phyloP scores from a whole-genome alignment of 2,888 invertebrate genomes.

The Pseudococcus viburni region DNA sequence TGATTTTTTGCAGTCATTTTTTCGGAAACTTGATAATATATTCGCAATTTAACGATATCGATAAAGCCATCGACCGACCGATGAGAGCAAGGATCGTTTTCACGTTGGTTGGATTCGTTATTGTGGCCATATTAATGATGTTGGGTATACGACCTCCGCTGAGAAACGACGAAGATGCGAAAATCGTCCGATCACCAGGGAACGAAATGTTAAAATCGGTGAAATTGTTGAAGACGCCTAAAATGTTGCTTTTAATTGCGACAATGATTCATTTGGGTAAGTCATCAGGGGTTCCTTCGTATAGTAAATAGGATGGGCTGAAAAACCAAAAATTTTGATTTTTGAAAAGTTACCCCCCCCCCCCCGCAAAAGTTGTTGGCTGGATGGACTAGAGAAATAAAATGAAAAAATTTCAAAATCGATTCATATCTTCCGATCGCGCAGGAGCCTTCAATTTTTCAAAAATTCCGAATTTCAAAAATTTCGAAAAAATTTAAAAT shows the following conservation, averaged over 20 bases:
- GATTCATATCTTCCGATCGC: no score
- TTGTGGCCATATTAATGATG: conserved; percentile 56
- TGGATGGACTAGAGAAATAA: no score
- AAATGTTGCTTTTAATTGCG: not conserved
- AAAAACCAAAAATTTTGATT: no score
- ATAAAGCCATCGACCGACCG: conserved; percentile 22
- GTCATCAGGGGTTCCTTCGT: not conserved
- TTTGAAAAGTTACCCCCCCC: no score
- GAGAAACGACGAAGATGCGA: not conserved
- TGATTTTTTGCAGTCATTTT: conserved; percentile 35
- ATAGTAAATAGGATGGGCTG: no score
- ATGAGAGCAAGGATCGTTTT: conserved; percentile 38
- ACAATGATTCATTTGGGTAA: conserved; percentile 6
- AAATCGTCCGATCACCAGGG: not conserved
- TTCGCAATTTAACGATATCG: conserved; percentile 62
- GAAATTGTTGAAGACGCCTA: not conserved
- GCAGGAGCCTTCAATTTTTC: no score
- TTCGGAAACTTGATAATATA: conserved; percentile 64
- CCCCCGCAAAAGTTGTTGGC: no score
- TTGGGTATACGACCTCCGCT: conserved; percentile 56
- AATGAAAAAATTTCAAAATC: no score
- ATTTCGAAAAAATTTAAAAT: no score
- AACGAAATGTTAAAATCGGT: not conserved
- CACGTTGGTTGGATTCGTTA: conserved; percentile 34
- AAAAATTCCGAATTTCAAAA: no score